These are phyloP conservation scores for Merluccius polli DNA, from an alignment of 2,797 vertebrate species.

Conservation along the genomic window DNA sequence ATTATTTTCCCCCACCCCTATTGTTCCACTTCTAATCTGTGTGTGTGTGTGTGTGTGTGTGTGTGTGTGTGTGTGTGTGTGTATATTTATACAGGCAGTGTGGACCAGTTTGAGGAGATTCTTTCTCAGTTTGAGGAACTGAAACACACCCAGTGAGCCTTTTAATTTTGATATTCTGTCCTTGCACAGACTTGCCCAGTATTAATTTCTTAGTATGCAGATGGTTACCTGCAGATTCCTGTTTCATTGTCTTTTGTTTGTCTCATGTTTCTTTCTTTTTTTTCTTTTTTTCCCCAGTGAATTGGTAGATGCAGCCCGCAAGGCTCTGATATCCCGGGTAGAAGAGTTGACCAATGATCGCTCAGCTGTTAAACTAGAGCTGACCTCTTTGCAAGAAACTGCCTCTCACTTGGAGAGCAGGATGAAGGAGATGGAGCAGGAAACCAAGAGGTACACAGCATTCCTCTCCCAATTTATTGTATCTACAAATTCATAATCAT, in stretches of 20 bases:
- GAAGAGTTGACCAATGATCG: slow-evolving; percentile 77
- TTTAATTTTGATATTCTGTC: slow-evolving; percentile 20
- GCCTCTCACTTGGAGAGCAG: slow-evolving; percentile 62
- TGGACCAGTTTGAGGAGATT: slow-evolving; percentile 75
- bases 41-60: no score
- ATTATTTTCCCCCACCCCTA: background rate
- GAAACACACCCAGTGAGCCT: slow-evolving; percentile 75
- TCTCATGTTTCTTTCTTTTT: background rate
- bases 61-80: background rate
- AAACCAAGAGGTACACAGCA: slow-evolving; percentile 66
- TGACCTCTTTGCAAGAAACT: slow-evolving; percentile 65
- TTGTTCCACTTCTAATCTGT: slow-evolving; percentile 9
- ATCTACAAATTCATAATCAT: background rate
- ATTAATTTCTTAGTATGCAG: background rate
- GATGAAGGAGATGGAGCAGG: slow-evolving; percentile 75
- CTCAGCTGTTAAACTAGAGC: slow-evolving; percentile 66
- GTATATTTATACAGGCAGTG: slow-evolving; percentile 53
- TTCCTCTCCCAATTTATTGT: background rate
- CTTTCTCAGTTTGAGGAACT: slow-evolving; percentile 76
- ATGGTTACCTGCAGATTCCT: slow-evolving; percentile 24
- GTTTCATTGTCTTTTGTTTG: slow-evolving; percentile 6
- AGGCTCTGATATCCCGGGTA: slow-evolving; percentile 72
- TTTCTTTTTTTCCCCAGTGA: slow-evolving; percentile 54
- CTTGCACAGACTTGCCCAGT: background rate
- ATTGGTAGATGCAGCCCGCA: slow-evolving; percentile 71